phyloP scores from a whole-genome alignment of 1,140 invertebrate species.

The Panonychus citri region DNA sequence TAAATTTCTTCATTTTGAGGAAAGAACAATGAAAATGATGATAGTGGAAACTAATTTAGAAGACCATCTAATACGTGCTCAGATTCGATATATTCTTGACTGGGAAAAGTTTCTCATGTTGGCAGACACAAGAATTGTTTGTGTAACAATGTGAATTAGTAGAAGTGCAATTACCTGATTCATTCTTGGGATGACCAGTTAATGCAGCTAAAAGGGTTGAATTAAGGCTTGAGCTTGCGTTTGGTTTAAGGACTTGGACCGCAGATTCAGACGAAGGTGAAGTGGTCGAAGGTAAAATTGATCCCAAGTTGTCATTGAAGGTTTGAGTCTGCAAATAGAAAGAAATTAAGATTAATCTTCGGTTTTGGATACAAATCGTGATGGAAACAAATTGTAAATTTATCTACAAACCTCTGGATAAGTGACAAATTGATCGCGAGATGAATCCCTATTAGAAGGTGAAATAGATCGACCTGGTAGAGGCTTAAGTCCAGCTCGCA shows the following conservation, averaged over 20 bases:
- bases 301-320: background rate
- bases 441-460: background rate
- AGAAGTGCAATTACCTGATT: background rate
- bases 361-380: no score
- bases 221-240: background rate
- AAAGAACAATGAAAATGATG: no score
- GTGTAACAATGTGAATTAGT: no score
- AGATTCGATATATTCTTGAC: no score
- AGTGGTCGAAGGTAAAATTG: background rate
- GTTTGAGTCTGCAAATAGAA: background rate
- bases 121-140: no score
- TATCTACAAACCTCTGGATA: no score
- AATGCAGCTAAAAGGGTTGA: background rate
- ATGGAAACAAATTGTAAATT: no score
- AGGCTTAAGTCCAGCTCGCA: constrained; percentile 79
- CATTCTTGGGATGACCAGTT: background rate
- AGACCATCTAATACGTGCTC: no score
- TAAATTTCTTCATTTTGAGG: no score
- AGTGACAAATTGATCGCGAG: constrained; percentile 17
- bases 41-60: no score
- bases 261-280: background rate
- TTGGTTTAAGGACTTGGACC: constrained; percentile 1
- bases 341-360: background rate
- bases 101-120: no score
- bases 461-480: constrained; percentile 25